phyloP scores from a whole-genome alignment of 2,113 vertebrate genomes.

The Sander vitreus region DNA sequence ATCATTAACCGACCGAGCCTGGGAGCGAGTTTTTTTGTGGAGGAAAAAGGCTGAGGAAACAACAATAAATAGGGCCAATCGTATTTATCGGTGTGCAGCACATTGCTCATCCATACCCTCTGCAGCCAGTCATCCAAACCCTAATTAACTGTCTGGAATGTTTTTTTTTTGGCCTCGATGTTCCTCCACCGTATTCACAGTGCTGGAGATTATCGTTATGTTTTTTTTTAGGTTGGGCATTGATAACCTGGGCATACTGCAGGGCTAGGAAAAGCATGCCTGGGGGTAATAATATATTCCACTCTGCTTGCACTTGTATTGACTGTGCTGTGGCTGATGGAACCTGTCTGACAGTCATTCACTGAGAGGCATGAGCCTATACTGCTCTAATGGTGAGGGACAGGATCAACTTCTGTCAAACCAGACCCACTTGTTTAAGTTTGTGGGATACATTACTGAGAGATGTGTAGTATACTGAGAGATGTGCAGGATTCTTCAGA shows the following conservation, averaged over 20 bases:
- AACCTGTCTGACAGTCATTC: slow-evolving; percentile 36
- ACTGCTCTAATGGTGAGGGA: slow-evolving; percentile 26
- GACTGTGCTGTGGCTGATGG: slow-evolving; percentile 39
- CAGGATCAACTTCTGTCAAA: slow-evolving; percentile 18
- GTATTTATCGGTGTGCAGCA: slow-evolving; percentile 75
- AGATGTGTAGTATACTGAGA: not conserved
- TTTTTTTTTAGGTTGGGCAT: slow-evolving; percentile 46
- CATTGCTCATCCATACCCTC: slow-evolving; percentile 75
- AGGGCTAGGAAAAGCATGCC: slow-evolving; percentile 48
- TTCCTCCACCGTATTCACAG: slow-evolving; percentile 55
- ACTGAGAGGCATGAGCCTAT: slow-evolving; percentile 25
- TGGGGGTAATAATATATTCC: slow-evolving; percentile 56
- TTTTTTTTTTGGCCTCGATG: slow-evolving; percentile 37
- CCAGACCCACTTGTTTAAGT: slow-evolving; percentile 14
- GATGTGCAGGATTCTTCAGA: slow-evolving; percentile 2
- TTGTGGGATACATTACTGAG: slow-evolving; percentile 1
- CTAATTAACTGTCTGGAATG: slow-evolving; percentile 79
- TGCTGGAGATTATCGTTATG: slow-evolving; percentile 60
- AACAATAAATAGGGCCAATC: slow-evolving; percentile 69
- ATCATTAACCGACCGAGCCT: slow-evolving; percentile 52
- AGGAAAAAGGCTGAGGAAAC: slow-evolving; percentile 42
- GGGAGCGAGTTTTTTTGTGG: slow-evolving; percentile 9
- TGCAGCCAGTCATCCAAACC: slow-evolving; percentile 70
- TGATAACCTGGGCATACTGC: slow-evolving; percentile 57
- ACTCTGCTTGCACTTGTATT: slow-evolving; percentile 49